phyloP scores from a whole-genome alignment of 1,140 invertebrate genomes.

The Habropoda laboriosa region DNA sequence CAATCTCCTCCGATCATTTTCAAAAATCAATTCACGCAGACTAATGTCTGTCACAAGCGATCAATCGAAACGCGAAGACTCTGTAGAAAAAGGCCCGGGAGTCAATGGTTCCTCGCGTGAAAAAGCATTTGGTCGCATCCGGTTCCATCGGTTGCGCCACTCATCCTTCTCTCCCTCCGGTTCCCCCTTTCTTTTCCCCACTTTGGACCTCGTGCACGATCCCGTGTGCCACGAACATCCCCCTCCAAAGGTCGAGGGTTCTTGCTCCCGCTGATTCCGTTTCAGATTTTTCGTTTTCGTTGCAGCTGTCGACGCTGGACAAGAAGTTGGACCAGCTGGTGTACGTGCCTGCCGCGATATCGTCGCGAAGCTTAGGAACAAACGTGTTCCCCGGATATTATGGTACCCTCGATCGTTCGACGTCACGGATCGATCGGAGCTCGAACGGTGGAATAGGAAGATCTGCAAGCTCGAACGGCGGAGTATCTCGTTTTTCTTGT shows the following conservation, averaged over 20 bases:
- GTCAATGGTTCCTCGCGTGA: background rate
- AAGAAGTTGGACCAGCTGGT: conserved; percentile 84
- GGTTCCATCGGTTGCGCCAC: background rate
- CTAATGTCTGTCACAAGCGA: background rate
- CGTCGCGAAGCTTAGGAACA: conserved; percentile 22
- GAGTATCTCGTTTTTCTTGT: too few relatives aligned
- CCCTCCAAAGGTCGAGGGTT: conserved; percentile 29
- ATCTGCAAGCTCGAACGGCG: too few relatives aligned
- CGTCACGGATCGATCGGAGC: background rate
- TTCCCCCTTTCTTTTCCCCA: background rate
- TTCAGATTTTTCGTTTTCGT: conserved; percentile 72
- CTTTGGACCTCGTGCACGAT: background rate
- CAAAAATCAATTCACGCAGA: too few relatives aligned
- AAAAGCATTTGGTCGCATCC: conserved; percentile 8
- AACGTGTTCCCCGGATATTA: background rate
- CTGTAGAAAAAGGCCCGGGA: background rate
- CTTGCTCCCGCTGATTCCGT: conserved; percentile 63
- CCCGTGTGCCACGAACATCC: background rate
- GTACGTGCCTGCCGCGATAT: conserved; percentile 66
- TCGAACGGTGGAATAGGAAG: too few relatives aligned
- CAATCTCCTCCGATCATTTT: background rate
- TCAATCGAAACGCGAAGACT: background rate
- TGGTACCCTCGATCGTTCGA: too few relatives aligned
- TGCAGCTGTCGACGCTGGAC: conserved; percentile 83
- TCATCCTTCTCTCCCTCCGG: background rate